Evolutionary conservation across 1,140 invertebrate genomes (phyloP).

Genomic region (Ridgeia piscesae): DNA sequence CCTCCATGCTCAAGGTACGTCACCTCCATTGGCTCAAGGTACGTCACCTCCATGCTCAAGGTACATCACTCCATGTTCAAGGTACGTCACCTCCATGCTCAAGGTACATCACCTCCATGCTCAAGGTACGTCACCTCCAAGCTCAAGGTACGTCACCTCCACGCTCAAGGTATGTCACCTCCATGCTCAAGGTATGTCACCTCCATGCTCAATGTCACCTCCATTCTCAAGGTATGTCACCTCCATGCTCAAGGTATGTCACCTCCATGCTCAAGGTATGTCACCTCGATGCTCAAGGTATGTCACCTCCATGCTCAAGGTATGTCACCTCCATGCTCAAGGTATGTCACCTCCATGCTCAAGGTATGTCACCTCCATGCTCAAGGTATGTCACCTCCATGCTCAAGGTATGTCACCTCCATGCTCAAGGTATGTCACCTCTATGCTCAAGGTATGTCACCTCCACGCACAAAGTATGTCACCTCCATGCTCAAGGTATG

Average conservation of each 20-base stretch:
- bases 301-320: constrained; percentile 80
- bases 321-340: no score
- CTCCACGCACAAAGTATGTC: no score
- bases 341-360: constrained; percentile 87
- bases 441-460: constrained; percentile 71
- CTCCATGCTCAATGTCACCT: no score
- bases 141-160: constrained; percentile 68
- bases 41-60: constrained; percentile 83
- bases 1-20: constrained; percentile 75
- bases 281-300: no score
- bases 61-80: no score
- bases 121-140: constrained; percentile 90
- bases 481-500: constrained; percentile 78
- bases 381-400: constrained; percentile 90
- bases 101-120: constrained; percentile 65
- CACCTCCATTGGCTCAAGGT: no score
- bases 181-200: constrained; percentile 71
- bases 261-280: constrained; percentile 78
- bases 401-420: constrained; percentile 68
- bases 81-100: constrained; percentile 87
- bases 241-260: no score
- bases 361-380: constrained; percentile 65
- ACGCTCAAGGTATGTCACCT: constrained; percentile 92
- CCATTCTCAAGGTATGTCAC: constrained; percentile 71
- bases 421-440: constrained; percentile 92